Conservation (phyloP, 2,797 vertebrate species). For the Gadopsis bispinosus region DNA sequence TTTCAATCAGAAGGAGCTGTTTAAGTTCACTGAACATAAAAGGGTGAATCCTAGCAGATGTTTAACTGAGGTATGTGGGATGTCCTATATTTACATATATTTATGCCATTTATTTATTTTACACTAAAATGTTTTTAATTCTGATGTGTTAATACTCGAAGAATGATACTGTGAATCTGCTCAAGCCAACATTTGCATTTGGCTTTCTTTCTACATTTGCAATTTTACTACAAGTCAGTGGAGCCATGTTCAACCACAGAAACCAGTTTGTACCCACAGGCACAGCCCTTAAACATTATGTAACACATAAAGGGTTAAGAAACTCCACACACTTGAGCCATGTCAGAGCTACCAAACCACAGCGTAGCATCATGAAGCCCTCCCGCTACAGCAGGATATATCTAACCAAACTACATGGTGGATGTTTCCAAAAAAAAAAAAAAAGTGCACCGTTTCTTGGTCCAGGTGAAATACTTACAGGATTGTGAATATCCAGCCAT, state of each 20-base stretch:
- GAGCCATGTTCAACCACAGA: background rate
- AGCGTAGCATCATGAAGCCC: background rate
- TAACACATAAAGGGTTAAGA: constrained; percentile 31
- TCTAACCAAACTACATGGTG: background rate
- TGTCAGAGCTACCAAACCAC: background rate
- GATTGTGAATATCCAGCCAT: constrained; percentile 97
- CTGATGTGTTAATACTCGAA: background rate
- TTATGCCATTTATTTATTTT: background rate
- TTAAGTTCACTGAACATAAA: background rate
- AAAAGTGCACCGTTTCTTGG: background rate
- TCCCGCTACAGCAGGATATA: background rate
- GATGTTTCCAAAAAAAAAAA: too few relatives aligned
- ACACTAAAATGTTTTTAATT: too few relatives aligned
- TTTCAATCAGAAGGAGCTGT: background rate
- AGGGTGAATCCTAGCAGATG: background rate
- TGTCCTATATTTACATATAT: constrained; percentile 15
- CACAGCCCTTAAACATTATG: background rate
- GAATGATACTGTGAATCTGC: background rate
- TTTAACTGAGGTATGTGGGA: constrained; percentile 2
- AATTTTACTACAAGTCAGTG: background rate
- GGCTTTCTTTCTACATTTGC: too few relatives aligned
- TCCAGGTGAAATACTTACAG: constrained; percentile 85
- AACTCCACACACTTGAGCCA: background rate
- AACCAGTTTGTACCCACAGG: background rate
- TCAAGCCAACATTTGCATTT: too few relatives aligned